Percentiles rank a stretch among this genome's conserved stretches.
Conservation (phyloP, 2,113 vertebrate species). For the Donacobius atricapilla region DNA sequence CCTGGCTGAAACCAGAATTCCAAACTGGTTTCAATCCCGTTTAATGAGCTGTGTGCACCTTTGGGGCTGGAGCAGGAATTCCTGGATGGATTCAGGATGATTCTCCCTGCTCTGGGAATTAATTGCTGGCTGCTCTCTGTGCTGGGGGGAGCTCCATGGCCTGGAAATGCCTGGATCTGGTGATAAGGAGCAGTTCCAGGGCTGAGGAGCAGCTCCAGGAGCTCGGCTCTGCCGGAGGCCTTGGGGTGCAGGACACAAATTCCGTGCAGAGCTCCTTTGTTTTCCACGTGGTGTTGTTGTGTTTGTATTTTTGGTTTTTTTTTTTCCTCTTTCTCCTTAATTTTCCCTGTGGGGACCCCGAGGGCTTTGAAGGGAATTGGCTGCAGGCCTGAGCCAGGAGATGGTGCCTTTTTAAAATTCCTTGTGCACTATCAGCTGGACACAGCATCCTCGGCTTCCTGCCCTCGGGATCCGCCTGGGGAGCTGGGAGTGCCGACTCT, state of each 20-base stretch:
- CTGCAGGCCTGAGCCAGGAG: neutral
- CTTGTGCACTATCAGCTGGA: constrained; percentile 12
- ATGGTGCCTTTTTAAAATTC: constrained; percentile 8
- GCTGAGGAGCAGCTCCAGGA: neutral
- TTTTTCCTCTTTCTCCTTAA: neutral
- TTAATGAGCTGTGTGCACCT: rapidly evolving
- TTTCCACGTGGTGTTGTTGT: neutral
- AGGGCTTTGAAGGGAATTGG: constrained; percentile 28
- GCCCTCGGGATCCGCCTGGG: neutral
- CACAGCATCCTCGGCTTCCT: constrained; percentile 1
- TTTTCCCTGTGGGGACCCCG: neutral
- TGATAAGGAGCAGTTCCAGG: neutral
- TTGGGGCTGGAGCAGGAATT: neutral
- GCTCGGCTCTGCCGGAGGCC: too few species aligned
- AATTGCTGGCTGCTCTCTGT: rapidly evolving
- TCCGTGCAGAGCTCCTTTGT: neutral
- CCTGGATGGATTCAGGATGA: rapidly evolving
- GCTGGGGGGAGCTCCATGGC: neutral
- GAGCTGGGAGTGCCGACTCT: neutral
- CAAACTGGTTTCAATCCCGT: rapidly evolving
- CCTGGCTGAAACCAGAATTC: too few species aligned
- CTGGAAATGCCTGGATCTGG: neutral
- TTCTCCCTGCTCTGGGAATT: neutral
- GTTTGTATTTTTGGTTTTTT: too few species aligned
- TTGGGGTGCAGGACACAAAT: neutral